Conservation (phyloP, 2,797 vertebrate genomes). For the Phyllotis vaccarum region DNA sequence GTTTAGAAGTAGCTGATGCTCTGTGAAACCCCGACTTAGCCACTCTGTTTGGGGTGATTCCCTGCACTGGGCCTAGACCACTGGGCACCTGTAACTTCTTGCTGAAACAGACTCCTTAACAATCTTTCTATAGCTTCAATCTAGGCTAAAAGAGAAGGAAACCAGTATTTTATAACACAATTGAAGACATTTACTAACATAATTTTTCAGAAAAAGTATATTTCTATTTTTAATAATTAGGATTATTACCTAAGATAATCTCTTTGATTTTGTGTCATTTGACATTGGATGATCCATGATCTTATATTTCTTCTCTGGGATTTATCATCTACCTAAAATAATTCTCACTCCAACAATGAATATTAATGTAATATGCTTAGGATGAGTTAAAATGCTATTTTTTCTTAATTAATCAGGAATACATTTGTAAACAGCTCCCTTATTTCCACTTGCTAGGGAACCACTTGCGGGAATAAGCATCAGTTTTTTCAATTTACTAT, state of each 20-base stretch:
- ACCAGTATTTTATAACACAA: not conserved
- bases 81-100: not conserved
- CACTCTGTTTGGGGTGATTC: not conserved
- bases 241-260: not conserved
- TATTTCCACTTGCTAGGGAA: slow-evolving; percentile 40
- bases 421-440: not conserved
- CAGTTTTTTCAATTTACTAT: not conserved
- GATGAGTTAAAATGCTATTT: not conserved
- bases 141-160: not conserved
- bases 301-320: not conserved
- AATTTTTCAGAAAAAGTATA: not conserved
- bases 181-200: not conserved
- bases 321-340: slow-evolving; percentile 30
- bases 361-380: not conserved
- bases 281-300: not conserved
- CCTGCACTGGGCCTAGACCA: too few species aligned
- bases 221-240: not conserved
- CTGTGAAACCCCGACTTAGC: too few species aligned
- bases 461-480: slow-evolving; percentile 10
- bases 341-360: slow-evolving; percentile 32
- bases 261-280: slow-evolving; percentile 43
- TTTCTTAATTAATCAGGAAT: not conserved
- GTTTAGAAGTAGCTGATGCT: not conserved
- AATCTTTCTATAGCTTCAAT: not conserved
- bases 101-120: not conserved